phyloP scores from a whole-genome alignment of 2,113 vertebrate species.

The Propithecus coquereli region DNA sequence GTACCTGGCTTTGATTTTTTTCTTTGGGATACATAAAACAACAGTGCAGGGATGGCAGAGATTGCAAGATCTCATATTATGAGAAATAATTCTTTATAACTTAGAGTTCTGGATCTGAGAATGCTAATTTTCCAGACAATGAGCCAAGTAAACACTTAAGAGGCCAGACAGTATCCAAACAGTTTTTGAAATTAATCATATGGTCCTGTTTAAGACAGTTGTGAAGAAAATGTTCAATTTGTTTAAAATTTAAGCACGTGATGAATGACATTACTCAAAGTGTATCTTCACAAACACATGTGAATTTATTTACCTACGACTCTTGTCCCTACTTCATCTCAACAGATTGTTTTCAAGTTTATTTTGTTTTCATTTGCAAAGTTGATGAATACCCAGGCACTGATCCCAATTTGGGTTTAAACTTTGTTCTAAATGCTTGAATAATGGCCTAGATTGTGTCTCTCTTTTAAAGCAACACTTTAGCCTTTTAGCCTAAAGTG shows the following conservation, averaged over 20 bases:
- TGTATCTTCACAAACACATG: neutral
- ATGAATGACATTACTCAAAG: neutral
- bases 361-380: constrained; percentile 35
- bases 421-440: constrained; percentile 55
- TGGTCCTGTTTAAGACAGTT: neutral
- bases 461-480: constrained; percentile 1
- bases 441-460: constrained; percentile 40
- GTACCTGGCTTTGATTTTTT: neutral
- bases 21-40: neutral
- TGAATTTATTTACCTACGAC: neutral
- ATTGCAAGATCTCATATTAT: neutral
- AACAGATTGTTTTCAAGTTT: constrained; percentile 26
- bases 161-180: neutral
- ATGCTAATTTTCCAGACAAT: neutral
- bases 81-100: neutral
- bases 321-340: neutral
- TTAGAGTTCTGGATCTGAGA: neutral
- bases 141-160: neutral
- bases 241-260: neutral
- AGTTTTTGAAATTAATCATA: neutral
- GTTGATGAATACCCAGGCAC: constrained; percentile 41
- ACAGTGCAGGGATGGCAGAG: neutral
- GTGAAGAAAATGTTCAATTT: neutral
- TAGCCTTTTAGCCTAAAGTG: neutral
- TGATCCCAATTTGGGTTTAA: constrained; percentile 48